Evolutionary conservation across 2,797 vertebrate species (phyloP), one percentile per base, ranked within the genome.

Genomic region (Otolemur crassicaudatus): DNA sequence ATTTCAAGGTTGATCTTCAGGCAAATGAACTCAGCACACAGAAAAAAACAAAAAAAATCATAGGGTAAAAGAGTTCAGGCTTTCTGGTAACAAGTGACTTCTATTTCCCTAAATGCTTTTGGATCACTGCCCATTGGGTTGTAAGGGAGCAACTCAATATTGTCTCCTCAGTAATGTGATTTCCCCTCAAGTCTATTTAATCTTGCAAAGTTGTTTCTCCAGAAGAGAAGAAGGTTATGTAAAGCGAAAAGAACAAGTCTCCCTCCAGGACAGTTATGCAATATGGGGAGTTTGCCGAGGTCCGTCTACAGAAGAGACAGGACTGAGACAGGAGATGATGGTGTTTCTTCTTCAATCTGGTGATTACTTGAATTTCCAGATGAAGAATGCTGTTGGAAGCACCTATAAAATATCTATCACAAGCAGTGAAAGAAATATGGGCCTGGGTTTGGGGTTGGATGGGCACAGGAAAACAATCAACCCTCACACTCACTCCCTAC

Each of bases 141-240:
- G 87, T 76, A 37, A 85, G 34, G 43, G 87, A 87, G 90, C 49
- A 85, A 25, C 37, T 92, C 91, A 90, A 70, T 80, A 87, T 40
- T 16, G 11, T 75, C 61, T 82, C 25, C 43, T 77, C 27, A 4
- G 22, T 82, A 73, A 80, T 5, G 27, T 76, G 86, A 46, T 31
- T 87, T n/a, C 96, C 31, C 17, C 67, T 96, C 61, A 72, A 94
- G 53, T 80, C 43, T 31, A 58, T 80, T 79, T 96, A 89, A 77
- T 83, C 87, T 93, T 60, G 3, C 67, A 69, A 60, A 93, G 17
- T 40, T 70, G 3, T 84, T 96, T 97, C 84, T 83, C 79, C 75
- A 80, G 63, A 80, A 77, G n/a, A 91, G 65, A 87, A 88, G 27
- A 96, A 87, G 79, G 77, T 95, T 94, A 72, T 12, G 19, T 34